Percentiles rank a stretch among this genome's conserved stretches.
Conservation (phyloP, 2,888 invertebrate genomes). For the Proisotoma minuta region DNA sequence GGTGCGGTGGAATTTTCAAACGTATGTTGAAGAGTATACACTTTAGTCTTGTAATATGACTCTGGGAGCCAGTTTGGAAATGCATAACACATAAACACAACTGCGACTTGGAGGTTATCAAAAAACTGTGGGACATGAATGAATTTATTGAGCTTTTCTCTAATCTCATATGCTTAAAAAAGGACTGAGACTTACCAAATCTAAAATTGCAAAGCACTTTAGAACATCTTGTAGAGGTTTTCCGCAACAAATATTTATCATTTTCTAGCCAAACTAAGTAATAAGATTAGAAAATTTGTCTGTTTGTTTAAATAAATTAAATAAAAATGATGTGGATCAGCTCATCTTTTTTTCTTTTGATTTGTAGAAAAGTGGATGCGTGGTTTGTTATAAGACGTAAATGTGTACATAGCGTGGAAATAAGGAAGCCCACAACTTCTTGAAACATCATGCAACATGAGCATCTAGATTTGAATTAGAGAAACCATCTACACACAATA, state of each 20-base stretch:
- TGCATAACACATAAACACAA: slow-evolving; percentile 30
- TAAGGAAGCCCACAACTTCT: not conserved
- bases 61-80: slow-evolving; percentile 30
- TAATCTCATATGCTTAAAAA: too few species aligned
- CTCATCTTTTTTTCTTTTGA: too few species aligned
- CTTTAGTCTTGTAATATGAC: slow-evolving; percentile 21
- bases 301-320: too few species aligned
- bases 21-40: slow-evolving; percentile 21
- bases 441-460: not conserved
- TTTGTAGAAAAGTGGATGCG: not conserved
- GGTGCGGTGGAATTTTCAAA: slow-evolving; percentile 25
- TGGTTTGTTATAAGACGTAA: not conserved
- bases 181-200: slow-evolving; percentile 28
- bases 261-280: slow-evolving; percentile 6
- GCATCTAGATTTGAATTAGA: not conserved
- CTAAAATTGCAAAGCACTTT: slow-evolving; percentile 33
- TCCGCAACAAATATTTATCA: slow-evolving; percentile 36
- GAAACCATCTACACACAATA: not conserved
- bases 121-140: slow-evolving; percentile 26
- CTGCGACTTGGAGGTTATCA: slow-evolving; percentile 37
- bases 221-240: slow-evolving; percentile 32
- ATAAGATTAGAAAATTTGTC: too few species aligned
- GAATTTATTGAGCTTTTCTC: slow-evolving; percentile 2
- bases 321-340: too few species aligned
- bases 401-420: not conserved